A percentile compares a stretch with the other conserved stretches of the same genome.
These are phyloP conservation scores for Phocoena phocoena DNA, from an alignment of 2,113 vertebrate genomes.

Conservation along the genomic window DNA sequence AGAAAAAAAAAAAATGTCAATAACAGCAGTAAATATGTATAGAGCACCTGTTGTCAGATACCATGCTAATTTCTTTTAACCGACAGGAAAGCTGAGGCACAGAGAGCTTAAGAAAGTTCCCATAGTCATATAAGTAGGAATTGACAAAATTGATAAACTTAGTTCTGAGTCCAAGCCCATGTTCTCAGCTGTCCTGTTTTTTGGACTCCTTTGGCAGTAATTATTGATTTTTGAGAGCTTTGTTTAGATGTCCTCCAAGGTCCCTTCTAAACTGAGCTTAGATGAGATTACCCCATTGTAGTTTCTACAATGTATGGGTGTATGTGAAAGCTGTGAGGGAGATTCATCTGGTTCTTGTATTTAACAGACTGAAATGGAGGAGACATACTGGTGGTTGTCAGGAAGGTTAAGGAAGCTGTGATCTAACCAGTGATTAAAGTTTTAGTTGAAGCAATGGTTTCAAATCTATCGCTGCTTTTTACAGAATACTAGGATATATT, in stretches of 20 bases:
- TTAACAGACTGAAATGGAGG: background rate
- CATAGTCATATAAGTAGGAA: background rate
- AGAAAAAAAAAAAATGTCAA: background rate
- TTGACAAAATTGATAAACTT: background rate
- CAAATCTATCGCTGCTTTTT: background rate
- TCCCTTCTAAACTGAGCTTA: background rate
- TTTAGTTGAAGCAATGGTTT: background rate
- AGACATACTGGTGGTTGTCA: background rate
- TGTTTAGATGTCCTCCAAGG: background rate
- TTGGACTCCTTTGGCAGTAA: background rate
- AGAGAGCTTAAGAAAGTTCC: background rate
- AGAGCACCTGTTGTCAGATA: background rate
- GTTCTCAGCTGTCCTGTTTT: background rate
- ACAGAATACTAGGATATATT: background rate
- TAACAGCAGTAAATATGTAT: background rate
- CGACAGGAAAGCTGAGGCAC: background rate
- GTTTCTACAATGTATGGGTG: background rate
- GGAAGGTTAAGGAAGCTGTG: background rate
- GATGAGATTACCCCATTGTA: background rate
- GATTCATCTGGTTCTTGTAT: background rate
- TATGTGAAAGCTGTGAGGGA: background rate
- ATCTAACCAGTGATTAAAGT: background rate
- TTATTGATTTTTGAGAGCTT: background rate
- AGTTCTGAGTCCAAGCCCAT: background rate
- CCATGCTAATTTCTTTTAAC: background rate